These are phyloP conservation scores for Marmota flaviventris DNA, from an alignment of 2,113 vertebrate genomes.

Conservation along the genomic window DNA sequence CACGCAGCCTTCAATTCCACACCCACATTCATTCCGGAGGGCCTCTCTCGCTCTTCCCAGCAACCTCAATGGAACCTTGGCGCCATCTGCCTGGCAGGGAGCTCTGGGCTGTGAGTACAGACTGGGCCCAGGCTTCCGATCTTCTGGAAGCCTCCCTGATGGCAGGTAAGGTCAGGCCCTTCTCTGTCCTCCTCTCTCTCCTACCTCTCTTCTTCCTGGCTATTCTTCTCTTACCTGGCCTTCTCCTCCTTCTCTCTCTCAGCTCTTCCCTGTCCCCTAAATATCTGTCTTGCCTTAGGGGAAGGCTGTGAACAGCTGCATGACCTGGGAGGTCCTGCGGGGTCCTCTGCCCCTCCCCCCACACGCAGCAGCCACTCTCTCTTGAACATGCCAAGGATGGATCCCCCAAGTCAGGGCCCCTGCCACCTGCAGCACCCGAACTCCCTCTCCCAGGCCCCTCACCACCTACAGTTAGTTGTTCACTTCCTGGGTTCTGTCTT, in stretches of 20 bases:
- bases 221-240: neutral
- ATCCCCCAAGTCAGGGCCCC: no score
- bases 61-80: constrained; percentile 84
- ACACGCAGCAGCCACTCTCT: neutral
- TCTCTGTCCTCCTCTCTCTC: neutral
- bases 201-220: neutral
- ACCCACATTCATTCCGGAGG: neutral
- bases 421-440: neutral
- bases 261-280: neutral
- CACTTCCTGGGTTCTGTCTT: neutral
- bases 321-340: neutral
- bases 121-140: constrained; percentile 90
- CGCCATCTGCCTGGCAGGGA: constrained; percentile 88
- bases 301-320: neutral
- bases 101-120: constrained; percentile 91
- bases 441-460: neutral
- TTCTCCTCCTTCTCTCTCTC: neutral
- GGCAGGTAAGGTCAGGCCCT: constrained; percentile 60
- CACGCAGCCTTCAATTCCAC: neutral
- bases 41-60: constrained; percentile 82
- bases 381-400: neutral
- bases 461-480: neutral
- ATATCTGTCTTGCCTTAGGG: neutral
- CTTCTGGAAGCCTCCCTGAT: neutral
- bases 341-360: neutral